Evolutionary conservation across 2,113 vertebrate species (phyloP), one percentile per base, ranked within the genome.

Genomic region (Gobio gobio): DNA sequence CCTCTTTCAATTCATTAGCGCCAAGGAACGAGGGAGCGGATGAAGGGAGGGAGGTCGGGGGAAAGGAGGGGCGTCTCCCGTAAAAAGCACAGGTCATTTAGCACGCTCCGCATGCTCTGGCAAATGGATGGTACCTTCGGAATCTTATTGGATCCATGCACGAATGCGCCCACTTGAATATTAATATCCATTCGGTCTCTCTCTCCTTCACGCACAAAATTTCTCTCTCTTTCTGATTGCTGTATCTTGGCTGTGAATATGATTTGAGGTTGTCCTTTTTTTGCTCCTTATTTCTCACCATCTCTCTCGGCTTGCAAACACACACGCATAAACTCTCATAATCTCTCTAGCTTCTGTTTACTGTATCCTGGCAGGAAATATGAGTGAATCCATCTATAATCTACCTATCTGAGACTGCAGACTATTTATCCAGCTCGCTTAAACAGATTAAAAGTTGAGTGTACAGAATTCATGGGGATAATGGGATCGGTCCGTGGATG

Each of bases 81-180:
- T 82, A 95, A 94, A 76, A 95, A 83, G 82, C 86, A 87, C 24
- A 92, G 95, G 94, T 95, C 95, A 96, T 97, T 96, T 95, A 95
- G 94, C 94, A 94, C 90, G 93, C 94, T 92, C 92, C 2, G 79
- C 92, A 89, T 93, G 93, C 93, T 93, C 93, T 94, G 29, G 93
- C 93, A 95, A 95, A 96, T 95, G 95, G 94, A 96, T 96, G 95
- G 93, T 95, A 96, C 96, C 95, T 96, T 95, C 88, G 68, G 93
- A 96, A 95, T 95, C 94, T 96, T 95, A 96, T 96, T 96, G 96
- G 96, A 96, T 96, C 95, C 95, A 95, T 94, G 95, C 95, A 95
- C 95, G 94, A 96, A 95, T 95, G 95, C 93, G 89, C 95, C 90
- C 88, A 91, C 84, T 59, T 91, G 94, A 95, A 96, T 96, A 96